Percentiles rank a stretch among this genome's conserved stretches.
phyloP scores from a whole-genome alignment of 1,140 invertebrate species.

The Metopolophium dirhodum region DNA sequence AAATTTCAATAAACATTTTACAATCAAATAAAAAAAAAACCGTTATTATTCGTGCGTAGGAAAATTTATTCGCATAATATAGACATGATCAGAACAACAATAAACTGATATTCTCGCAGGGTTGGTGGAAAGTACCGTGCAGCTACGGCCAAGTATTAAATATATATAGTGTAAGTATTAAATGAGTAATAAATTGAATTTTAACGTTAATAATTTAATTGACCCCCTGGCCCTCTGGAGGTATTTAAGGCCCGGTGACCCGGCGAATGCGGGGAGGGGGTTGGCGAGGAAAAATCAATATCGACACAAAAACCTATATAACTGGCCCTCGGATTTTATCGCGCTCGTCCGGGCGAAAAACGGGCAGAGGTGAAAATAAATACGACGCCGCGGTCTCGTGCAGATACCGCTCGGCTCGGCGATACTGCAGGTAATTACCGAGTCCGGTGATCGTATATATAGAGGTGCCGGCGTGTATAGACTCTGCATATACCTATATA shows the following conservation, averaged over 20 bases:
- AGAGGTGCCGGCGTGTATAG: neutral
- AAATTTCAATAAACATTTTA: neutral
- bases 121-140: neutral
- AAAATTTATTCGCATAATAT: neutral
- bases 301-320: neutral
- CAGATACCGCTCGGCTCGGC: neutral
- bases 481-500: neutral
- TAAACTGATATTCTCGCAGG: neutral
- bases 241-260: neutral
- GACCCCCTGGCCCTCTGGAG: neutral
- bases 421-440: neutral
- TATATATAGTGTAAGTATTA: neutral
- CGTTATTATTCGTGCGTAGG: neutral
- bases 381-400: neutral
- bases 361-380: neutral
- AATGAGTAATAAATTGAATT: conserved; percentile 40
- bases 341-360: neutral
- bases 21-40: neutral
- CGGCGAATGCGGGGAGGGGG: neutral
- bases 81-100: neutral
- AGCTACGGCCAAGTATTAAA: neutral
- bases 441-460: neutral
- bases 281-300: conserved; percentile 20
- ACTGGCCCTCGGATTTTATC: neutral
- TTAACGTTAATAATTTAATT: conserved; percentile 29